These are phyloP conservation scores for Diaprepes abbreviatus DNA, from an alignment of 2,888 invertebrate species.

Conservation along the genomic window DNA sequence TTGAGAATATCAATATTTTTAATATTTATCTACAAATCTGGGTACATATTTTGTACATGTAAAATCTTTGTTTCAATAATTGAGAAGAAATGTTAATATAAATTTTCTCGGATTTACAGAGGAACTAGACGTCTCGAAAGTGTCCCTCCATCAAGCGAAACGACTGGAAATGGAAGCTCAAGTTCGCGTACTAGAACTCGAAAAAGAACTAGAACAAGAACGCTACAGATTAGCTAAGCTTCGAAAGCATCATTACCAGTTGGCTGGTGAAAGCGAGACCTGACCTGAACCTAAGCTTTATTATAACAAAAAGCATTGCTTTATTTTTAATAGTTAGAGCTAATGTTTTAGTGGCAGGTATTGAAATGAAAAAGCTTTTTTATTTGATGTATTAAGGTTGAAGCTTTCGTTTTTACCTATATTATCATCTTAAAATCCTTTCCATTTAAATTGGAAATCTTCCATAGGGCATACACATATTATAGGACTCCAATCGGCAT, in stretches of 20 bases:
- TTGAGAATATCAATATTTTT: no score
- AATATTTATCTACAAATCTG: no score
- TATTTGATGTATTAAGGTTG: not conserved
- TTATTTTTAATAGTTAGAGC: conserved; percentile 27
- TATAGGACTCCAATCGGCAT: no score
- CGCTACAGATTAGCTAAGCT: conserved; percentile 87
- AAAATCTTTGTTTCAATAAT: no score
- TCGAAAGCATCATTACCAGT: conserved; percentile 91
- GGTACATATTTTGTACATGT: no score
- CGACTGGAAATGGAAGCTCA: conserved; percentile 98
- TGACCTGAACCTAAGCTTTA: conserved; percentile 49
- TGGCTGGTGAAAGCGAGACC: conserved; percentile 75
- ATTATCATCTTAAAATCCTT: no score
- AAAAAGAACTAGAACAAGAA: conserved; percentile 91
- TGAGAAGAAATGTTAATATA: no score
- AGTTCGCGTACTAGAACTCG: conserved; percentile 93
- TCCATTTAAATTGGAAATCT: no score
- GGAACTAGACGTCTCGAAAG: conserved; percentile 88
- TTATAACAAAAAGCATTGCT: conserved; percentile 46
- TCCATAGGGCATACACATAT: no score
- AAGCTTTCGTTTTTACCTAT: no score
- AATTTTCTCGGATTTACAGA: no score
- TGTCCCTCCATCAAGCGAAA: conserved; percentile 95
- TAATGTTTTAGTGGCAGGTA: not conserved
- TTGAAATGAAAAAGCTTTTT: conserved; percentile 5